These are phyloP conservation scores for Coptodon bakossiorum DNA, from an alignment of 2,113 vertebrate species.

Conservation along the genomic window DNA sequence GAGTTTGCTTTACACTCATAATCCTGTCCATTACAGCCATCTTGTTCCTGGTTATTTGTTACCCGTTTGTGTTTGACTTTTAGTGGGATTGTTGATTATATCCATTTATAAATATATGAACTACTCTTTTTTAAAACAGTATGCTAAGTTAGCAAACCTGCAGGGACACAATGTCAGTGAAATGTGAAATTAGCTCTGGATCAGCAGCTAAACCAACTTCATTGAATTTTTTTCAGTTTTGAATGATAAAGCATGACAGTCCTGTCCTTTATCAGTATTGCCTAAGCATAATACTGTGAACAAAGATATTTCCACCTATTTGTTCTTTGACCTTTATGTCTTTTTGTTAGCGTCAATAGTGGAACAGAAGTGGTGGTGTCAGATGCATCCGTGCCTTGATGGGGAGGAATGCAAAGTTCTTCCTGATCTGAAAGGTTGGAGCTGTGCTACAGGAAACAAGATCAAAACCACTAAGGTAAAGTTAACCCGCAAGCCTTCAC, in stretches of 20 bases:
- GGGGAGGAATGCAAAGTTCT: slow-evolving; percentile 98
- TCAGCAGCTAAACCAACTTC: accelerated
- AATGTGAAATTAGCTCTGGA: background rate
- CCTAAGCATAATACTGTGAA: background rate
- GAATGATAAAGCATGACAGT: accelerated
- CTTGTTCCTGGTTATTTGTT: background rate
- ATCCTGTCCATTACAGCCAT: background rate
- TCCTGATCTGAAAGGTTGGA: slow-evolving; percentile 97
- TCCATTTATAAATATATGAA: background rate
- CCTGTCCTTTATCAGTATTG: background rate
- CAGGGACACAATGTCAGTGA: background rate
- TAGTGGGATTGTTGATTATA: background rate
- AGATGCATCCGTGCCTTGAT: slow-evolving; percentile 97
- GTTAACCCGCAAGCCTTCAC: background rate
- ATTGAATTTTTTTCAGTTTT: background rate
- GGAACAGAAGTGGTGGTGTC: slow-evolving; percentile 99
- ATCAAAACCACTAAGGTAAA: slow-evolving; percentile 97
- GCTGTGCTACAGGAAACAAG: slow-evolving; percentile 95
- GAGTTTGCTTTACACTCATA: background rate
- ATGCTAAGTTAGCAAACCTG: background rate
- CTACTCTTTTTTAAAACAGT: background rate
- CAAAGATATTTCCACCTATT: background rate
- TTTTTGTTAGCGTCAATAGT: slow-evolving; percentile 86
- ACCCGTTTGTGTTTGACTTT: background rate
- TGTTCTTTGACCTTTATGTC: background rate